These are phyloP conservation scores for Meghimatium bilineatum DNA, from an alignment of 2,888 invertebrate genomes.

Conservation along the genomic window DNA sequence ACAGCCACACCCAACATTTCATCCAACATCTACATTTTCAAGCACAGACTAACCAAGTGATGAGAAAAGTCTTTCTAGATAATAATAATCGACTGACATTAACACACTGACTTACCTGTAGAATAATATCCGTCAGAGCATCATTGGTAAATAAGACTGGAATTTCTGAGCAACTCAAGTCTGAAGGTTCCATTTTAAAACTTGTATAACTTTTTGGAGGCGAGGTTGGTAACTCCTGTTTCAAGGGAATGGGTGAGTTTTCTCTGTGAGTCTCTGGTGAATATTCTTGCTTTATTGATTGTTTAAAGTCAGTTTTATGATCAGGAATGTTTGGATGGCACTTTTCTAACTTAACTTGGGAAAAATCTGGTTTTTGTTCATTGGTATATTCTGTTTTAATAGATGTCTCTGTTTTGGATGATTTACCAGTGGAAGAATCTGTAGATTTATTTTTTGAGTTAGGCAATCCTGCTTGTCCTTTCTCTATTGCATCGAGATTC, in stretches of 20 bases:
- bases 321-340: constrained; percentile 23
- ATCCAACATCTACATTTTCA: no score
- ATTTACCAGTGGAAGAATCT: constrained; percentile 42
- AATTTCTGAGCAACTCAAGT: constrained; percentile 14
- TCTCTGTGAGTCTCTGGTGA: background rate
- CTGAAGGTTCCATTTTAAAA: constrained; percentile 22
- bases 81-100: no score
- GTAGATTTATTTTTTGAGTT: constrained; percentile 43
- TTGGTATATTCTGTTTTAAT: constrained; percentile 34
- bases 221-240: background rate
- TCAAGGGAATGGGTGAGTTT: constrained; percentile 17
- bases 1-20: no score
- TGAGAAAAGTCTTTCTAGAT: no score
- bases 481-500: constrained; percentile 72
- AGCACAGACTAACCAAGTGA: no score
- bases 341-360: constrained; percentile 34
- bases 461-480: constrained; percentile 67
- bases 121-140: constrained; percentile 50
- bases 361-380: constrained; percentile 7
- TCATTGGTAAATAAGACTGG: constrained; percentile 34
- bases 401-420: constrained; percentile 49
- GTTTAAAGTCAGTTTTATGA: constrained; percentile 12
- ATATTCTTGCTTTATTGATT: constrained; percentile 11
- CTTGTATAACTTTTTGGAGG: constrained; percentile 24
- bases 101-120: constrained; percentile 51